Evolutionary conservation across 2,113 vertebrate genomes (phyloP).

Genomic region (Laticauda colubrina): DNA sequence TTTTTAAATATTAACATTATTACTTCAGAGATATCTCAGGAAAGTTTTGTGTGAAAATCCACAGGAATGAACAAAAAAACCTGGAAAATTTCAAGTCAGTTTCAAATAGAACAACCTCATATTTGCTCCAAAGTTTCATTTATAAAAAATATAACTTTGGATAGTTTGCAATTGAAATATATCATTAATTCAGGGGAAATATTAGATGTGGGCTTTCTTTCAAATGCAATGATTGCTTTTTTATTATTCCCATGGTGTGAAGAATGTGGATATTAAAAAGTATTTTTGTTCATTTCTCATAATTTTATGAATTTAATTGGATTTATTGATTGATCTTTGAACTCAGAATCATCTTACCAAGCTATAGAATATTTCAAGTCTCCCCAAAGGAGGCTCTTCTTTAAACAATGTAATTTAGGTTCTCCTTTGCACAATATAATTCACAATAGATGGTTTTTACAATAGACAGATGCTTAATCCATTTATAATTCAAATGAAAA

Average conservation of each 20-base stretch:
- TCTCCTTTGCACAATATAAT: background rate
- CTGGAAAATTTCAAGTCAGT: background rate
- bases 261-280: background rate
- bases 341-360: background rate
- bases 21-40: background rate
- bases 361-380: background rate
- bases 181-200: background rate
- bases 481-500: background rate
- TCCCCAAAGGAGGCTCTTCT: background rate
- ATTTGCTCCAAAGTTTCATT: background rate
- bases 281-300: background rate
- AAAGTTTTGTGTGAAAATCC: background rate
- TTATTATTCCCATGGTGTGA: background rate
- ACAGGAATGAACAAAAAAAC: background rate
- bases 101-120: background rate
- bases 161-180: background rate
- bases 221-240: background rate
- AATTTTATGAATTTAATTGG: background rate
- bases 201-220: background rate
- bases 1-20: background rate
- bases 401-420: background rate
- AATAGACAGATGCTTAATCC: background rate
- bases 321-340: background rate
- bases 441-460: background rate
- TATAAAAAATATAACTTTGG: background rate